Percentiles rank a stretch among this genome's conserved stretches.
phyloP scores from a whole-genome alignment of 2,888 invertebrate genomes.

The Theristus sp. region DNA sequence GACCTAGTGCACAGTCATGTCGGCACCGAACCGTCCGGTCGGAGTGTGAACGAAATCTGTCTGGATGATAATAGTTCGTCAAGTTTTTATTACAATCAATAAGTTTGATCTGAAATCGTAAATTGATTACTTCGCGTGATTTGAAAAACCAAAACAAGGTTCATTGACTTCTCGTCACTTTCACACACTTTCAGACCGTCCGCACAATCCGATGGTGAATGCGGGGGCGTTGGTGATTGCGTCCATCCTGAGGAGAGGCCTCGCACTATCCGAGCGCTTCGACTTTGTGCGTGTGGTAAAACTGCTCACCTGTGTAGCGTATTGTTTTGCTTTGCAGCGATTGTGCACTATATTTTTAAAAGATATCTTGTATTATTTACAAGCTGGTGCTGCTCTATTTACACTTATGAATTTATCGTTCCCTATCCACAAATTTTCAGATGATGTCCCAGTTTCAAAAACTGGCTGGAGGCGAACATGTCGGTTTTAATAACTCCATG shows the following conservation, averaged over 20 bases:
- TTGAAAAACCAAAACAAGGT: too few relatives aligned
- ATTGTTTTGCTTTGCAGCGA: too few relatives aligned
- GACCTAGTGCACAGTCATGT: conserved; percentile 78
- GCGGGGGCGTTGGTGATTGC: conserved; percentile 93
- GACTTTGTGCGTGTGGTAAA: conserved; percentile 24
- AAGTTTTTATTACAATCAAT: too few relatives aligned
- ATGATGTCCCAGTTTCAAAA: conserved; percentile 35
- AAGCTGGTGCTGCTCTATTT: too few relatives aligned
- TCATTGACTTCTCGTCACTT: too few relatives aligned
- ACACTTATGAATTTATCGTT: too few relatives aligned
- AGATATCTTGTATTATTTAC: too few relatives aligned
- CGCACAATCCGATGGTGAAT: conserved; percentile 97
- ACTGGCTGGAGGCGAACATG: conserved; percentile 63
- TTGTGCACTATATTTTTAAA: too few relatives aligned
- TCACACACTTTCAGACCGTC: conserved; percentile 57
- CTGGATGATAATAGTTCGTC: conserved; percentile 73
- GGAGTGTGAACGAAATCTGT: conserved; percentile 85
- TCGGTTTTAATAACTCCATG: conserved; percentile 82
- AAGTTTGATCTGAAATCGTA: too few relatives aligned
- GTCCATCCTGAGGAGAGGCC: conserved; percentile 42
- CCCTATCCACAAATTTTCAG: too few relatives aligned
- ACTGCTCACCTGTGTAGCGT: too few relatives aligned
- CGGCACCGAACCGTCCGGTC: conserved; percentile 88
- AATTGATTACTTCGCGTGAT: too few relatives aligned
- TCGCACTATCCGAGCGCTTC: conserved; percentile 34